phyloP scores from a whole-genome alignment of 53 echinoderm and acorn worm genomes.

The Apostichopus leukothele region DNA sequence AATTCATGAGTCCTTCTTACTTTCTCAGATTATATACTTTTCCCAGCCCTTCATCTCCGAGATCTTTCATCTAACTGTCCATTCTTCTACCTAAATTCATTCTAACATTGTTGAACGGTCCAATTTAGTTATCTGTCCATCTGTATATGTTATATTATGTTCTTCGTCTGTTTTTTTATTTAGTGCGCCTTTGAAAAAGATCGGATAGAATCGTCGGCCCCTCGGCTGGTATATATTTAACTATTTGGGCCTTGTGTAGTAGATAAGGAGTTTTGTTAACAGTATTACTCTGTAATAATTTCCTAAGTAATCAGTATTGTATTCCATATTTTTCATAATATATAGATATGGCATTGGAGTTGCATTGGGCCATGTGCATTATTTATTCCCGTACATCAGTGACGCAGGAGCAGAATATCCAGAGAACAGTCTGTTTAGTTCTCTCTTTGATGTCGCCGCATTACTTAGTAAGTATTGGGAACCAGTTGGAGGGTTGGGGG shows the following conservation, averaged over 20 bases:
- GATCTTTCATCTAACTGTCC: too few species aligned
- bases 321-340: neutral
- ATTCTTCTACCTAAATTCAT: too few species aligned
- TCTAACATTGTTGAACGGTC: too few species aligned
- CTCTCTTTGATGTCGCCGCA: conserved; percentile 70
- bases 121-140: too few species aligned
- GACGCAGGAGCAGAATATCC: conserved; percentile 84
- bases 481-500: neutral
- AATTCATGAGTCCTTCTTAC: too few species aligned
- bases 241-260: neutral
- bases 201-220: neutral
- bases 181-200: neutral
- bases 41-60: too few species aligned
- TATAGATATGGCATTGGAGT: conserved; percentile 34
- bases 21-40: too few species aligned
- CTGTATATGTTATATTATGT: neutral
- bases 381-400: conserved; percentile 56
- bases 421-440: conserved; percentile 84
- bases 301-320: neutral
- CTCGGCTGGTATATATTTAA: neutral
- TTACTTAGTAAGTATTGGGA: conserved; percentile 57
- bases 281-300: neutral
- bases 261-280: neutral
- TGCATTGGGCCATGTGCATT: conserved; percentile 10
- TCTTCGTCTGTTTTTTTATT: neutral